Evolutionary conservation across 2,888 invertebrate species (phyloP).

Genomic region (Coelinius sp.): DNA sequence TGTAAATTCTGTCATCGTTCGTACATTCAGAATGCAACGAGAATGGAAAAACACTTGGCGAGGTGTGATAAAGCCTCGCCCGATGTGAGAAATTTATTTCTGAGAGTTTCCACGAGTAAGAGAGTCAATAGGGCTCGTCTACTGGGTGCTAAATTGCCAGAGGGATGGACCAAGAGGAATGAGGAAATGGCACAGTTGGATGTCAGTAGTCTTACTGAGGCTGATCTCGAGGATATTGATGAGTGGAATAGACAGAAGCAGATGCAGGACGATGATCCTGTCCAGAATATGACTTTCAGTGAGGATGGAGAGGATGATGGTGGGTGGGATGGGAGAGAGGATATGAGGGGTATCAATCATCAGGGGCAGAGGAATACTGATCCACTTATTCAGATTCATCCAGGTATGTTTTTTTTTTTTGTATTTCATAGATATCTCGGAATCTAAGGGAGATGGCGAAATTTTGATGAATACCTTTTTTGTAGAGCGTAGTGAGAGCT

Average conservation of each 20-base stretch:
- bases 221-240: conserved; percentile 69
- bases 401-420: conserved; percentile 2
- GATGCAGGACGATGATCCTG: conserved; percentile 31
- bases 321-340: conserved; percentile 38
- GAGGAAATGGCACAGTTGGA: conserved; percentile 73
- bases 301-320: conserved; percentile 42
- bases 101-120: conserved; percentile 56
- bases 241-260: conserved; percentile 53
- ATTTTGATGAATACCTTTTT: no score
- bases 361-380: background rate
- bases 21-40: conserved; percentile 63
- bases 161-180: conserved; percentile 62
- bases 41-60: conserved; percentile 62
- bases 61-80: conserved; percentile 62
- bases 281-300: conserved; percentile 42
- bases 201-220: conserved; percentile 71
- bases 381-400: background rate
- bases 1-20: conserved; percentile 64
- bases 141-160: conserved; percentile 48
- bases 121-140: conserved; percentile 53
- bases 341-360: background rate
- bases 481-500: no score
- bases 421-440: no score
- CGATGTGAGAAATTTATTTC: conserved; percentile 57
- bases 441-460: no score